Evolutionary conservation across 2,797 vertebrate genomes (phyloP), one percentile per base, ranked within the genome.

Genomic region (Echiichthys vipera): DNA sequence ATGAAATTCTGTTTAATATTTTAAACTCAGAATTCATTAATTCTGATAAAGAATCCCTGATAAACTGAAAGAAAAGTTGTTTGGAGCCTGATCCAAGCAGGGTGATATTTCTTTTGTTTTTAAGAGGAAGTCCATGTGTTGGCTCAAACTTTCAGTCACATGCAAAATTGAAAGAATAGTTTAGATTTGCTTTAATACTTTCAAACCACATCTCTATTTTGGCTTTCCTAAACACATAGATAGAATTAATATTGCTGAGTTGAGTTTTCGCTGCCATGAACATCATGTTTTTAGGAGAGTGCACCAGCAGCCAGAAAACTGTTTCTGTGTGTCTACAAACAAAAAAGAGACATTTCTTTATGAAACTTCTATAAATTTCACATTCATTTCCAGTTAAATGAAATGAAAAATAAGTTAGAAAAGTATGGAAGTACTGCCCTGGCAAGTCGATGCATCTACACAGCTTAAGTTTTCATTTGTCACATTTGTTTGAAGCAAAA

Each of bases 111-210:
- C 29, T 64, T 71, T 27, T 49, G 2, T 30, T 63, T 69, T 51
- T 25, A 25, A 40, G 42, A 69, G 81, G 55, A 81, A 76, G 51
- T 37, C 50, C 0, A 30, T 18, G 0, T 3, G 34, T 51, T 17
- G 0, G 2, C 2, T 22, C 6, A 22, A 25, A 18, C n/a, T 32
- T 56, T 30, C 0, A 0, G 29, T 72, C 67, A 51, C 64, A 55
- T 29, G 63, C 4, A 1, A 11, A 2, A 8, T 8, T 22, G 40
- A 24, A 2, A 29, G 17, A 25, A n/a, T 8, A 3, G 4, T 51
- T 59, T 13, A 4, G 3, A 36, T 18, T n/a, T 22, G 2, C 14
- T 30, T 22, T 15, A 13, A 39, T 14, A 9, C 17, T 18, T 4
- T 37, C 6, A 46, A 22, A 54, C 61, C 54, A 45, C 70, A 53